These are phyloP conservation scores for Delphinus delphis DNA, from an alignment of 2,113 vertebrate species.

Conservation along the genomic window DNA sequence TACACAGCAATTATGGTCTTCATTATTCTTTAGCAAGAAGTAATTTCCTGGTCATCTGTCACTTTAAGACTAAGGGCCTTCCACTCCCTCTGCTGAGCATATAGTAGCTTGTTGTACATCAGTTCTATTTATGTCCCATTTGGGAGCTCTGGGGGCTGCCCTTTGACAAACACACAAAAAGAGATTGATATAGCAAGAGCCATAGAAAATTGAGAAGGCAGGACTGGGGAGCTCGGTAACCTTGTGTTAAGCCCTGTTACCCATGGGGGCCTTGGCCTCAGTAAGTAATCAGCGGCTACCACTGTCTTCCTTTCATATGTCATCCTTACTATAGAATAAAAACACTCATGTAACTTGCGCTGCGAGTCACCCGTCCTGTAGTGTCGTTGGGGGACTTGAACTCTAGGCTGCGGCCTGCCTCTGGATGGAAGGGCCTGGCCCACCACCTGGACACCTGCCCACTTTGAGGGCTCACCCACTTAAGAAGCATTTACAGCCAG, in stretches of 20 bases:
- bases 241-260: neutral
- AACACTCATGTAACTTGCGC: neutral
- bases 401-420: neutral
- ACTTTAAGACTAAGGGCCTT: conserved; percentile 58
- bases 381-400: neutral
- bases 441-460: neutral
- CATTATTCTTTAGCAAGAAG: conserved; percentile 56
- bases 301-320: neutral
- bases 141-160: conserved; percentile 16
- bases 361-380: neutral
- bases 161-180: conserved; percentile 53
- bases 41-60: conserved; percentile 53
- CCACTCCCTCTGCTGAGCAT: conserved; percentile 18
- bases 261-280: neutral
- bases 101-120: conserved; percentile 48
- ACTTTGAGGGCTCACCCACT: neutral
- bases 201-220: neutral
- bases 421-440: neutral
- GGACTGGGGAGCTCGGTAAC: neutral
- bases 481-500: neutral
- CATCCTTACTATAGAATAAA: neutral
- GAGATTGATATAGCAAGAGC: conserved; percentile 42
- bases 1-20: neutral
- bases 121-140: conserved; percentile 58
- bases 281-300: neutral